phyloP scores from a whole-genome alignment of 2,888 invertebrate genomes.

The Ophion ellenae region DNA sequence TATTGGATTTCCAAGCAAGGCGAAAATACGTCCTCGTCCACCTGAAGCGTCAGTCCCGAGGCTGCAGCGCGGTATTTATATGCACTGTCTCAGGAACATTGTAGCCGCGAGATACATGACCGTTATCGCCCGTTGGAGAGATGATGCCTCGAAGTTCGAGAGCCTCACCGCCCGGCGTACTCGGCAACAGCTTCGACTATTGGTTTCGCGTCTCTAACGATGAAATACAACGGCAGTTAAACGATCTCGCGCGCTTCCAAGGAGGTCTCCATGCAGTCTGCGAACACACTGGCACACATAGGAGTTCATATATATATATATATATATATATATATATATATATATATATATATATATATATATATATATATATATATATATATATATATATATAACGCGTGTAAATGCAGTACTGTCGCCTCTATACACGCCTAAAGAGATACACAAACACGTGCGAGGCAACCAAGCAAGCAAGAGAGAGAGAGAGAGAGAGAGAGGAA shows the following conservation, averaged over 20 bases:
- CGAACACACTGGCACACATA: background rate
- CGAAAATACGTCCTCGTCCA: background rate
- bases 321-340: no score
- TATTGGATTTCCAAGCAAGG: background rate
- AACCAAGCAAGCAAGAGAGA: background rate
- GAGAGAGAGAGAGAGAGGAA: background rate
- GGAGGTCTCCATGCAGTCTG: conserved; percentile 74
- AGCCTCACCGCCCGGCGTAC: conserved; percentile 7
- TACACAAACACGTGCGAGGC: background rate
- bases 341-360: no score
- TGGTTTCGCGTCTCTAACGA: conserved; percentile 74
- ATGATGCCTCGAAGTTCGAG: conserved; percentile 62
- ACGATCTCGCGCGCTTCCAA: conserved; percentile 72
- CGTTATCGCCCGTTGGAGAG: conserved; percentile 55
- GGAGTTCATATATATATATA: background rate
- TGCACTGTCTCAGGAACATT: conserved; percentile 46
- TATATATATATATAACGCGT: no score
- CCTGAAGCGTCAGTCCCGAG: conserved; percentile 4
- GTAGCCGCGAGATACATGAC: conserved; percentile 51
- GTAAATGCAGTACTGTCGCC: conserved; percentile 16
- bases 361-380: no score
- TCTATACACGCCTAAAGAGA: conserved; percentile 31
- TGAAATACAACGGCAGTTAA: conserved; percentile 78
- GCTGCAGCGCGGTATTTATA: conserved; percentile 5
- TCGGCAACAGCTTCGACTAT: conserved; percentile 65